These are phyloP conservation scores for Incurvaria masculella DNA, from an alignment of 2,888 invertebrate genomes.

Conservation along the genomic window DNA sequence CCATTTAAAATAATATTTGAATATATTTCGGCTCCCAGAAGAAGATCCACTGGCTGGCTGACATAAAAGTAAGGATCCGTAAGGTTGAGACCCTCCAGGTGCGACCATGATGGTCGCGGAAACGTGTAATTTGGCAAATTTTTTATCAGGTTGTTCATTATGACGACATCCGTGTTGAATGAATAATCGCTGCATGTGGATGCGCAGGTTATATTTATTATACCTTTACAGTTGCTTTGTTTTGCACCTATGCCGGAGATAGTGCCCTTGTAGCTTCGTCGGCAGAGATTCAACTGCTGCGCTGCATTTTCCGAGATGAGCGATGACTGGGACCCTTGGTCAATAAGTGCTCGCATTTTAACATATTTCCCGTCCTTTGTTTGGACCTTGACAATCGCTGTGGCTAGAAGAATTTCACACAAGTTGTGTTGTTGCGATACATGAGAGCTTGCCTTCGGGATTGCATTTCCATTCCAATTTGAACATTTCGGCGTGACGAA, in stretches of 20 bases:
- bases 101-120: constrained; percentile 11
- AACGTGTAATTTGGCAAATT: constrained; percentile 4
- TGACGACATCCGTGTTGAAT: constrained; percentile 2
- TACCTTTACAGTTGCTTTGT: constrained; percentile 4
- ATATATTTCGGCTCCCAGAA: constrained; percentile 14
- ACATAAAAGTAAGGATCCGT: constrained; percentile 15
- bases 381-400: no score
- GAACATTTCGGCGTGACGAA: no score
- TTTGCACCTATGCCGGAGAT: constrained; percentile 3
- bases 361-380: no score
- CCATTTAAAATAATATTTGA: constrained; percentile 7
- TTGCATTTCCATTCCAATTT: not conserved
- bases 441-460: constrained; percentile 9
- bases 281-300: no score
- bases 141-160: constrained; percentile 6
- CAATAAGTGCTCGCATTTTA: no score
- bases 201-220: constrained; percentile 1
- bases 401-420: no score
- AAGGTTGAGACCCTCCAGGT: constrained; percentile 11
- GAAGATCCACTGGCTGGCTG: not conserved
- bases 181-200: constrained; percentile 1
- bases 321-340: no score
- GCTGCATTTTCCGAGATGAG: no score
- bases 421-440: no score
- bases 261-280: not conserved